These are phyloP conservation scores for Halictus ligatus DNA, from an alignment of 2,888 invertebrate species.

Conservation along the genomic window DNA sequence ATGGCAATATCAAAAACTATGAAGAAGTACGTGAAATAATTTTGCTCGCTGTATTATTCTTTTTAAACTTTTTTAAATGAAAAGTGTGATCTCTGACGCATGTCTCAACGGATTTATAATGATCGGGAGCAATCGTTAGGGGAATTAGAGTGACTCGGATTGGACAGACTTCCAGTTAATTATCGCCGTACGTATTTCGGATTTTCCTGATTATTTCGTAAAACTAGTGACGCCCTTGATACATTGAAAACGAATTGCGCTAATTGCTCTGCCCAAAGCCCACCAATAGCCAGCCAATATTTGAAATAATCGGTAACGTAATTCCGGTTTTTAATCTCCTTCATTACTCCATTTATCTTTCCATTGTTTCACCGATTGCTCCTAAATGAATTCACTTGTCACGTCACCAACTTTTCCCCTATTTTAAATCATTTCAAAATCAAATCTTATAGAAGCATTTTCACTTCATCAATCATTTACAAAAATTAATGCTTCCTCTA, in stretches of 20 bases:
- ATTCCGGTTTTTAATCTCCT: background rate
- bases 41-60: background rate
- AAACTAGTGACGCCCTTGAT: slow-evolving; percentile 53
- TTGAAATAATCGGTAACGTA: slow-evolving; percentile 1
- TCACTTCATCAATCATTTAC: background rate
- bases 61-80: slow-evolving; percentile 1
- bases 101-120: slow-evolving; percentile 7
- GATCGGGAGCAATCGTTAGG: slow-evolving; percentile 47
- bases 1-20: background rate
- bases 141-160: slow-evolving; percentile 45
- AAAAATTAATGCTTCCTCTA: background rate
- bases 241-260: slow-evolving; percentile 65
- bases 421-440: too few species aligned
- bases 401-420: background rate
- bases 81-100: slow-evolving; percentile 6
- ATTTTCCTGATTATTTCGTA: slow-evolving; percentile 62
- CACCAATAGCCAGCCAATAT: background rate
- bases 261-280: slow-evolving; percentile 51
- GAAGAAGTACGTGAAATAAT: background rate
- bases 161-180: slow-evolving; percentile 57
- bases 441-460: too few species aligned
- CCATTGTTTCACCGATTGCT: background rate
- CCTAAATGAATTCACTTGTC: background rate
- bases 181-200: slow-evolving; percentile 52
- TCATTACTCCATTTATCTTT: background rate